Conservation (phyloP, 2,113 vertebrate species). For the Ranitomeya variabilis region DNA sequence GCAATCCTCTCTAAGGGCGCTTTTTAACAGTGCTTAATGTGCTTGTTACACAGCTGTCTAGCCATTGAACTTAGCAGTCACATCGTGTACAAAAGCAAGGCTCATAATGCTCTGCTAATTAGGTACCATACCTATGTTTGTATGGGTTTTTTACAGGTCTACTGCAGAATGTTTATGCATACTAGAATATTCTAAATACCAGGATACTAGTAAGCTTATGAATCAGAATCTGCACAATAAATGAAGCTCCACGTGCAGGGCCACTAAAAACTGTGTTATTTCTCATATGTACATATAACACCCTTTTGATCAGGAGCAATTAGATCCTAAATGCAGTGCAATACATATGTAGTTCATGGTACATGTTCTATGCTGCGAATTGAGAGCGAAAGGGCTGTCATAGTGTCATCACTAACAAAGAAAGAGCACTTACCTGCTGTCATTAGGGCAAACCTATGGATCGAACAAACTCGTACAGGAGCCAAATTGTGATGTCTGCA, state of each 20-base stretch:
- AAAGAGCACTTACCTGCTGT: no score
- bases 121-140: conserved; percentile 32
- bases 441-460: no score
- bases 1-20: conserved; percentile 46
- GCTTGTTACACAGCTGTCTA: conserved; percentile 58
- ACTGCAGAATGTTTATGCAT: not conserved
- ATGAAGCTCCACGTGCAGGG: not conserved
- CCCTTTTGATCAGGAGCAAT: not conserved
- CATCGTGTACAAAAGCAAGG: conserved; percentile 45
- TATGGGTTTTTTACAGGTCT: not conserved
- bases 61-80: conserved; percentile 55
- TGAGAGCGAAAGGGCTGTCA: no score
- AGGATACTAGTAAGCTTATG: not conserved
- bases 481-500: no score
- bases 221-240: not conserved
- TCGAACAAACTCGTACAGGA: no score
- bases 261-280: not conserved
- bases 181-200: not conserved
- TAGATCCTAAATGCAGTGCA: not conserved
- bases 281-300: not conserved
- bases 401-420: no score
- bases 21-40: conserved; percentile 53
- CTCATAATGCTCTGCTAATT: conserved; percentile 47
- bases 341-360: not conserved
- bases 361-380: no score